A percentile compares a stretch with the other conserved stretches of the same genome.
Conservation (phyloP, 2,113 vertebrate species). For the Calypte anna region DNA sequence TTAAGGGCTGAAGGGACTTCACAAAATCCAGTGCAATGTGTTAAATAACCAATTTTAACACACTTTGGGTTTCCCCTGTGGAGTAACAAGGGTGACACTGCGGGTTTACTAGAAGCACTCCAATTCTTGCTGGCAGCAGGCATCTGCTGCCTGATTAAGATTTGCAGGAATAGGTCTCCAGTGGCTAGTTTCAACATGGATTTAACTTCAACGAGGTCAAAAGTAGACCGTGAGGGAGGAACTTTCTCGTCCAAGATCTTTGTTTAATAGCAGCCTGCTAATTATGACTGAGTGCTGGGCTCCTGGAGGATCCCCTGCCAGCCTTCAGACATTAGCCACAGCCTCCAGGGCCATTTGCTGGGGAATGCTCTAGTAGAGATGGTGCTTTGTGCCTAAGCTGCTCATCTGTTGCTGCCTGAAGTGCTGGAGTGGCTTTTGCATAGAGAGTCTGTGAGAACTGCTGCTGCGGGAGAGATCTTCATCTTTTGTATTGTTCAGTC, state of each 20-base stretch:
- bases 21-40: background rate
- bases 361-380: background rate
- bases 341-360: background rate
- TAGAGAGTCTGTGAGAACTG: background rate
- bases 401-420: background rate
- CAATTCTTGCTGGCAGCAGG: conserved; percentile 13
- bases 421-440: background rate
- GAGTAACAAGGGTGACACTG: background rate
- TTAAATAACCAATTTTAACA: conserved; percentile 16
- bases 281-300: conserved; percentile 6
- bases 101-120: background rate
- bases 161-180: conserved; percentile 33
- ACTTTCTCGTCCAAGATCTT: conserved; percentile 33
- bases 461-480: background rate
- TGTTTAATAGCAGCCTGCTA: conserved; percentile 50
- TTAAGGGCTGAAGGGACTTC: background rate
- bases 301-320: background rate
- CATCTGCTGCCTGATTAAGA: conserved; percentile 47
- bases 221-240: conserved; percentile 31
- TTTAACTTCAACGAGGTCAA: conserved; percentile 47
- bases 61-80: background rate
- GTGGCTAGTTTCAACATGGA: conserved; percentile 23
- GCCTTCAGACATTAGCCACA: background rate
- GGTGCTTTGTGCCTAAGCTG: background rate
- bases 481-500: background rate